Base-by-base conservation (phyloP, 2,888 invertebrate genomes). In the Drymonia ruficornis region DNA sequence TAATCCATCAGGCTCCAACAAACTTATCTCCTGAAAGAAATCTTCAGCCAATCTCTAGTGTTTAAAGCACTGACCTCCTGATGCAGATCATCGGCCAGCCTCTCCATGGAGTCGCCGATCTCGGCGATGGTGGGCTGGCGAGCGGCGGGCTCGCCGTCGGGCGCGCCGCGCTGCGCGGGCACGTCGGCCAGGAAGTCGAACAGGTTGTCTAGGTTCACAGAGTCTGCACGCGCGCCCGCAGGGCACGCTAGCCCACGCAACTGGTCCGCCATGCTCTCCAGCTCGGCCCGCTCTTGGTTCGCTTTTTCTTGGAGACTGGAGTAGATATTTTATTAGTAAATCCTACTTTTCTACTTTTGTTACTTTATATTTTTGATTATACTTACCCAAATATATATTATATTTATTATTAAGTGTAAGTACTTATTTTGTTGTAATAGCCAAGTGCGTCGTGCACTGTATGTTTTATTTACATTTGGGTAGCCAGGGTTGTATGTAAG, bases 141-240 rank as follows among this genome's bases (percentile, higher is more conserved):
- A 13, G 91, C 93, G 76, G 83, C 94, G 46, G 91, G 91, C 77
- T 88, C 89, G 13, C 92, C 91, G 53, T 93, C 93, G 0, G 91
- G 90, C 18, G 93, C 91, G n/a, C 91, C 91, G 0, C 90, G 73
- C 55, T 87, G 87, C 6, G 87, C 80, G 34, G 90, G 93, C 40
- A 96, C 96, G 71, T 98, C 98, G 0, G 97, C 97, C 19, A 98
- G 92, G 88, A 98, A 98, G 55, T 97, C 97, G 88, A 98, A 98
- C 72, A 98, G 89, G 84, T 97, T 97, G 85, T 98, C 98, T 73
- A 98, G 88, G 81, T 98, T 97, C 0, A 98, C 96, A 0, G 96
- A 96, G 75, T 97, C 97, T 9, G 95, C 86, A n/a, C 94, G 83
- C 11, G 86, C 82, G 57, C 80, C 78, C 55, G 84, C 74, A 18